Conservation (phyloP, 2,797 vertebrate genomes). For the Pangasius larnaudii region DNA sequence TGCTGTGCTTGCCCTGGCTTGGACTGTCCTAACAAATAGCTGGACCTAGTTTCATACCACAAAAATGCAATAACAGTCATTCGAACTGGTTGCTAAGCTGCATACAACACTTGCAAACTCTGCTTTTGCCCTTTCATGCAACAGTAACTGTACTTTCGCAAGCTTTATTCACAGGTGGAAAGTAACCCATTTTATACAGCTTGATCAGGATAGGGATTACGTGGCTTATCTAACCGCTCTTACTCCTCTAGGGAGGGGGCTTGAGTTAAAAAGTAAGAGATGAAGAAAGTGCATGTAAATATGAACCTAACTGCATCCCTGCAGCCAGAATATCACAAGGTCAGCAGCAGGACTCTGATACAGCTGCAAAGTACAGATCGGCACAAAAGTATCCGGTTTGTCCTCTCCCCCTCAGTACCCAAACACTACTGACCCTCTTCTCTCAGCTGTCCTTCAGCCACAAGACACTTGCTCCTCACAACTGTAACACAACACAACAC, state of each 20-base stretch:
- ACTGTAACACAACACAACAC: not conserved
- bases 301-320: not conserved
- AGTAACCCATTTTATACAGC: slow-evolving; percentile 44
- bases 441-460: not conserved
- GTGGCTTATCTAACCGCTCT: slow-evolving; percentile 40
- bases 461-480: not conserved
- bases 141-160: slow-evolving; percentile 16
- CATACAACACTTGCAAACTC: not conserved
- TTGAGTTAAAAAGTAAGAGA: not conserved
- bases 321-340: not conserved
- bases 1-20: not conserved
- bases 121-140: not conserved
- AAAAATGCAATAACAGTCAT: not conserved
- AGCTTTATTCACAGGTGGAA: slow-evolving; percentile 44
- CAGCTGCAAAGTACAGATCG: not conserved
- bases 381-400: too few relatives aligned
- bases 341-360: not conserved
- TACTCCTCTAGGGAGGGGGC: slow-evolving; percentile 21
- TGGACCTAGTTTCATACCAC: not conserved
- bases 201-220: slow-evolving; percentile 37
- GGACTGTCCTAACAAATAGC: not conserved
- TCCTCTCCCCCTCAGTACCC: not conserved
- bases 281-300: not conserved
- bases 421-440: not conserved
- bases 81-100: slow-evolving; percentile 12